Evolutionary conservation across 1,140 invertebrate species (phyloP).

Genomic region (Hydropsyche tenuis): DNA sequence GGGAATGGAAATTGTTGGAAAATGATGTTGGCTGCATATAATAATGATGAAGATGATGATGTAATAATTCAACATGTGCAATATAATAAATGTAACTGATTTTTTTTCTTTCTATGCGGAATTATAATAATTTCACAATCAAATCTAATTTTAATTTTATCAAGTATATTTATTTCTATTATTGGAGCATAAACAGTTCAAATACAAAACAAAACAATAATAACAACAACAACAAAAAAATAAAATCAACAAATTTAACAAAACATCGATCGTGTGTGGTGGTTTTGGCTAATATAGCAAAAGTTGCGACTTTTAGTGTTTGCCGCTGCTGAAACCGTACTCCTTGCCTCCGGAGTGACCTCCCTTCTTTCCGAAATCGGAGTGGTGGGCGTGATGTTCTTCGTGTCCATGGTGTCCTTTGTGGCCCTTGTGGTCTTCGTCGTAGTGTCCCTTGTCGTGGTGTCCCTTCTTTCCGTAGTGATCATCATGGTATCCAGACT

Average conservation of each 20-base stretch:
- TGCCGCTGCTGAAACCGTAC: conserved; percentile 67
- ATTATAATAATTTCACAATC: no score
- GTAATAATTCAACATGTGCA: no score
- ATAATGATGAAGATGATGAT: no score
- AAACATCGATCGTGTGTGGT: conserved; percentile 43
- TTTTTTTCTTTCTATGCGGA: no score
- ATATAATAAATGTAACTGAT: no score
- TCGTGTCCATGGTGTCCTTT: conserved; percentile 70
- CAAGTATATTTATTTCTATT: conserved; percentile 6
- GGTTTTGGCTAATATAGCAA: neutral
- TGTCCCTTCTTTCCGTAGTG: conserved; percentile 77
- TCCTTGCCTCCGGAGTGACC: conserved; percentile 70
- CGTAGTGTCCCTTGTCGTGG: conserved; percentile 73
- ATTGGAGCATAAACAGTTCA: conserved; percentile 36
- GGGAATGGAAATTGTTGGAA: no score
- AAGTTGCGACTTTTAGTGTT: conserved; percentile 53
- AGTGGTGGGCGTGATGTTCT: conserved; percentile 69
- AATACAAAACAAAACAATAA: conserved; percentile 29
- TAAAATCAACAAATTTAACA: conserved; percentile 43
- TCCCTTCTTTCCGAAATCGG: conserved; percentile 71
- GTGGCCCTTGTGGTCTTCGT: conserved; percentile 67
- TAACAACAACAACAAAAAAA: conserved; percentile 47
- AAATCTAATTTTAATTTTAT: neutral
- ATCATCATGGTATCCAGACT: conserved; percentile 73
- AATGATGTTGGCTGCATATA: no score